phyloP scores from a whole-genome alignment of 2,888 invertebrate genomes.

The Nebria salina region DNA sequence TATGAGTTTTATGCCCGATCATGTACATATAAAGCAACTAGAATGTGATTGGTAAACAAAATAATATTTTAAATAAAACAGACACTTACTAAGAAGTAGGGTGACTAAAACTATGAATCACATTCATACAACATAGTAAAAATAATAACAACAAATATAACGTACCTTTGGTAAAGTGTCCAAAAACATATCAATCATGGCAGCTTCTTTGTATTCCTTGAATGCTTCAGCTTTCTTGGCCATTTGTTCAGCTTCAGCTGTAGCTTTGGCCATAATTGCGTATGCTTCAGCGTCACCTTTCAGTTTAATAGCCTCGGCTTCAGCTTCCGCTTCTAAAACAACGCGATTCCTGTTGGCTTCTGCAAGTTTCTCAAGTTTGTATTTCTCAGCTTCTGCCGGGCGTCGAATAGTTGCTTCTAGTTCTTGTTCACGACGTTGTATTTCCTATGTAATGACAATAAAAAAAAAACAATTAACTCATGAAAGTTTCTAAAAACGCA shows the following conservation, averaged over 20 bases:
- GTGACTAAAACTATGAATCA: background rate
- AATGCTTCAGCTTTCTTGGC: constrained; percentile 96
- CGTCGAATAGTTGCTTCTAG: constrained; percentile 92
- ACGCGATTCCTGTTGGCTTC: constrained; percentile 90
- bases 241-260: constrained; percentile 97
- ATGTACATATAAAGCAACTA: background rate
- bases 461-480: constrained; percentile 1
- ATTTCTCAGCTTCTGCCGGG: constrained; percentile 96
- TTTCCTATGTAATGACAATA: constrained; percentile 68
- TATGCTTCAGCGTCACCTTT: constrained; percentile 92
- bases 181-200: constrained; percentile 96
- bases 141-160: background rate
- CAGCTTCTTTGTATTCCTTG: constrained; percentile 95
- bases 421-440: constrained; percentile 88
- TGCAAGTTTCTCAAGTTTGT: constrained; percentile 88
- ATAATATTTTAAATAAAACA: too few species aligned
- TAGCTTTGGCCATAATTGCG: constrained; percentile 93
- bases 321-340: constrained; percentile 95
- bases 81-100: background rate
- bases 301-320: constrained; percentile 87
- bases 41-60: background rate
- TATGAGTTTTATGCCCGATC: background rate
- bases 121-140: background rate
- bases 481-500: background rate
- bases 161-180: constrained; percentile 92